Base-by-base conservation (phyloP, 2,113 vertebrate genomes). In the Cygnus buccinator region DNA sequence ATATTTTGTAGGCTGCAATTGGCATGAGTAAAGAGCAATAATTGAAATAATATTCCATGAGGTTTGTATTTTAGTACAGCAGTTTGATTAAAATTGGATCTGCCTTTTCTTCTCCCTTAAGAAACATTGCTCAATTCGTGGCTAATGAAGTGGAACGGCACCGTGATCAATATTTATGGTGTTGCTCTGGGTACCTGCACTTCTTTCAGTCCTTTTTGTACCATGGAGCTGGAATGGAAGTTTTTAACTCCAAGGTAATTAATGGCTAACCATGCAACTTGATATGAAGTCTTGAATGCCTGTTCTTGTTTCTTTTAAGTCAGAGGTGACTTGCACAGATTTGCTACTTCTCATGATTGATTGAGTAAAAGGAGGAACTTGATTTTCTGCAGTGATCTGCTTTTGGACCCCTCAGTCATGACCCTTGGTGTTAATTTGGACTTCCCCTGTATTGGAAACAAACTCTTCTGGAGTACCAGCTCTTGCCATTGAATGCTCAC, bases 131-230 rank as follows among this genome's bases (percentile, higher is more conserved):
- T 91, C 26, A 7, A 74, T 94, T 88, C 2, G 7, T 83, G 82
- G 89, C 93, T 93, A 82, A 93, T 89, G 93, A 94, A 94, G 94
- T 92, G 75, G 81, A 95, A 79, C 3, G 85, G 74, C 41, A 3
- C 77, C 77, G 63, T 70, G 89, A 93, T 97, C 96, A 91, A 63
- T 96, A 94, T 96, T 96, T 93, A 87, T 94, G 93, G 91, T 94
- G 74, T 91, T 11, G 9, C 58, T 87, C 41, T 58, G 87, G 89
- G 71, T 89, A 91, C 67, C 89, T 92, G 90, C 86, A 73, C 46
- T 66, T 93, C 58, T 79, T 90, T 41, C 70, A 73, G 2, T 66
- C 77, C 57, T 62, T 82, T 75, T 39, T 89, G 66, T 65, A 18
- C 62, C 61, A 16, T 4, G 13, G 31, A 73, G 62, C 66, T 58